These are phyloP conservation scores for Agapostemon virescens DNA, from an alignment of 2,888 invertebrate genomes.

Conservation along the genomic window DNA sequence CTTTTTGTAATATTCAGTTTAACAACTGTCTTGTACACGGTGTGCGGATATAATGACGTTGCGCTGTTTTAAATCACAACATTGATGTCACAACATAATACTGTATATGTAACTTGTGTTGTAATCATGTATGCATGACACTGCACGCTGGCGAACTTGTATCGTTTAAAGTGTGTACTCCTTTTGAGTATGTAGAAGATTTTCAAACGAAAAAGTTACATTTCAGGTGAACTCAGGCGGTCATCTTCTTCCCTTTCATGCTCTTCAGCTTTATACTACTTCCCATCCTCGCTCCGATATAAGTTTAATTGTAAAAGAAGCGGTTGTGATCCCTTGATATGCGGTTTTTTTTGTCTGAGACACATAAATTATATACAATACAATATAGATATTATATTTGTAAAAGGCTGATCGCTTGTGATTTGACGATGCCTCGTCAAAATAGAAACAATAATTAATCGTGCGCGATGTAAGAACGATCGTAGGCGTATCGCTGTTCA, in stretches of 20 bases:
- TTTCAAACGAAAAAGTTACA: constrained; percentile 21
- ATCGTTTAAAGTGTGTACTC: constrained; percentile 45
- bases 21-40: not conserved
- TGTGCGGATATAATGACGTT: not conserved
- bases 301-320: constrained; percentile 60
- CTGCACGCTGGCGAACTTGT: constrained; percentile 29
- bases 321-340: constrained; percentile 67
- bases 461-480: not conserved
- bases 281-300: constrained; percentile 13
- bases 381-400: constrained; percentile 71
- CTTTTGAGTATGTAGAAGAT: constrained; percentile 29
- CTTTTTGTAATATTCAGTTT: not conserved
- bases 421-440: constrained; percentile 58
- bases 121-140: not conserved
- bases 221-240: constrained; percentile 24
- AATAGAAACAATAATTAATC: not conserved
- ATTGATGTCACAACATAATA: not conserved
- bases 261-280: constrained; percentile 15
- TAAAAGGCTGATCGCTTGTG: constrained; percentile 60
- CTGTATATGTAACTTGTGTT: not conserved
- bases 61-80: not conserved
- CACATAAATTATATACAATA: constrained; percentile 66
- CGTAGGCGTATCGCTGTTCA: constrained; percentile 30
- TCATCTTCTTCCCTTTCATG: constrained; percentile 36
- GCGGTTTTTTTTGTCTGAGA: constrained; percentile 62